Evolutionary conservation across 2,797 vertebrate species (phyloP), one percentile per base, ranked within the genome.

Genomic region (Nyctibius grandis): DNA sequence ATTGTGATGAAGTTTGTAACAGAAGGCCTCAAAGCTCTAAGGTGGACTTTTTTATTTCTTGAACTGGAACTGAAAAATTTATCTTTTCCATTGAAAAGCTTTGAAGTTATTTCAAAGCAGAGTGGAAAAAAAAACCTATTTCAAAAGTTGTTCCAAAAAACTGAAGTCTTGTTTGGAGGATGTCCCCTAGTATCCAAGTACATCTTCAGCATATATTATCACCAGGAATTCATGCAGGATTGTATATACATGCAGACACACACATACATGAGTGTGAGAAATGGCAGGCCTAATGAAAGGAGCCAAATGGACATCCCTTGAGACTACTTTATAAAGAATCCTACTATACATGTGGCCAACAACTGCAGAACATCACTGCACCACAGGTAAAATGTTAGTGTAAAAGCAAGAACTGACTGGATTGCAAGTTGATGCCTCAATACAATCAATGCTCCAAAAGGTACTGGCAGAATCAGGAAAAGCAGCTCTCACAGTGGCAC

Each of bases 21-120:
- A 53, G 50, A 81, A 92, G 7, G 48, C 84, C 65, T 86, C 59
- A 64, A 87, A 88, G 31, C 4, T 77, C 44, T 69, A 22, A 36
- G 42, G 34, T 42, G 6, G 33, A 68, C 29, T 40, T 11, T 22
- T 33, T n/a, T 42, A 34, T 74, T 87, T 86, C 40, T 93, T 48
- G 28, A 75, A 51, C 22, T 26, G 40, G 74, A 91, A 84, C 17
- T 40, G n/a, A 89, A 85, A 74, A 80, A 28, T 17, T 57, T 65
- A 57, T 45, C 9, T 88, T 85, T 77, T 77, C 25, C 31, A 63
- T 17, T 83, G 38, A 73, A 86, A 88, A 57, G 8, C 33, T 75
- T 78, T 89, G 53, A 68, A 72, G 40, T 85, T 75, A 40, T 89
- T 91, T 70, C 60, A 86, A 83, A 80, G 40, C 20, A 40, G 45